A percentile compares a stretch with the other conserved stretches of the same genome.
These are phyloP conservation scores for Tautogolabrus adspersus DNA, from an alignment of 2,113 vertebrate genomes.

Conservation along the genomic window DNA sequence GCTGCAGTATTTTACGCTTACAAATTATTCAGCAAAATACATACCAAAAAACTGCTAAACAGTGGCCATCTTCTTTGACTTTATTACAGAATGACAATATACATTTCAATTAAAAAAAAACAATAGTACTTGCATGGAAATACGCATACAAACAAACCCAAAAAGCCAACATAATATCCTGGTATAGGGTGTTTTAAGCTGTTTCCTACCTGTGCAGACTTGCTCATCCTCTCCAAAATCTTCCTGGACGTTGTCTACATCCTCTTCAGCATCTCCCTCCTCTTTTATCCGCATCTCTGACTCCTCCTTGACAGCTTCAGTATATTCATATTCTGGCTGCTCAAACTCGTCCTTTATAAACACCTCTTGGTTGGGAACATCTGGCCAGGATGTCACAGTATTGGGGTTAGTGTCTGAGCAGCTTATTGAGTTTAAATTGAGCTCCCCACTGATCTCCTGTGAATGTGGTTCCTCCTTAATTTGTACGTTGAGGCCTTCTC, in stretches of 20 bases:
- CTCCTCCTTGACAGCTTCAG: conserved; percentile 63
- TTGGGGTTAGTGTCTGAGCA: conserved; percentile 39
- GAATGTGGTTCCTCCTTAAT: conserved; percentile 79
- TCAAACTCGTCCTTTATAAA: conserved; percentile 68
- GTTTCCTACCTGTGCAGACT: conserved; percentile 56
- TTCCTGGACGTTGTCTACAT: conserved; percentile 32
- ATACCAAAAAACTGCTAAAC: neutral
- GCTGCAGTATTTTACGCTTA: too few species aligned
- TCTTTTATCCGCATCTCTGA: conserved; percentile 46
- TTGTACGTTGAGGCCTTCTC: conserved; percentile 35
- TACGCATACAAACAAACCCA: neutral
- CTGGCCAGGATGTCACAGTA: conserved; percentile 27
- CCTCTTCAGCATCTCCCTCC: conserved; percentile 51
- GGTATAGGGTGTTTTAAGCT: neutral
- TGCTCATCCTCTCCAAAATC: conserved; percentile 49
- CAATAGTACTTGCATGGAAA: neutral
- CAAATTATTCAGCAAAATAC: neutral
- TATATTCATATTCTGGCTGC: conserved; percentile 24
- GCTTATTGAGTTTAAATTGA: neutral
- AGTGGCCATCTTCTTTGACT: too few species aligned
- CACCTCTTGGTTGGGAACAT: conserved; percentile 21
- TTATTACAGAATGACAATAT: too few species aligned
- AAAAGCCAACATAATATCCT: too few species aligned
- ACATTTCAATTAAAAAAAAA: too few species aligned
- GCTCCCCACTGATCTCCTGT: conserved; percentile 54